A percentile compares a stretch with the other conserved stretches of the same genome.
Conservation (phyloP, 2,113 vertebrate genomes). For the Jacana jacana region DNA sequence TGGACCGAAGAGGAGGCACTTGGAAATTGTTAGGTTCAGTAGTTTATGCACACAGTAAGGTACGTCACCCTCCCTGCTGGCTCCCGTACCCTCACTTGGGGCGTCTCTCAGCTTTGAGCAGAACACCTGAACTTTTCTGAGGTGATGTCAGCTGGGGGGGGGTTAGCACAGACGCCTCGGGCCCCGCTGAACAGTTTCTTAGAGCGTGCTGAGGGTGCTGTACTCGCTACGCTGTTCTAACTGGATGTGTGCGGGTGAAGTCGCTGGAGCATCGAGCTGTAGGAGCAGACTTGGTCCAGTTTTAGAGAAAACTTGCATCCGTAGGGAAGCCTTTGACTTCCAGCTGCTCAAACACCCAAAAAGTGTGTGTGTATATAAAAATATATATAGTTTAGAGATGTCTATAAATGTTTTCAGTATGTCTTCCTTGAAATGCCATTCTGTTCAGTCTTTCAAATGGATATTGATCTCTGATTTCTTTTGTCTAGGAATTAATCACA, state of each 20-base stretch:
- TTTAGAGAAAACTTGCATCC: background rate
- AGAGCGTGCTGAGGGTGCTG: background rate
- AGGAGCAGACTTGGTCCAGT: background rate
- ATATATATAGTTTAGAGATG: too few relatives aligned
- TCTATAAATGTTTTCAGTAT: background rate
- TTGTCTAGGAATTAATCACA: constrained; percentile 91
- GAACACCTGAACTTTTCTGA: background rate
- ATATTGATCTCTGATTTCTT: constrained; percentile 49
- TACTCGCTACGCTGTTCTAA: background rate
- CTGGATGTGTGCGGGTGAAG: background rate
- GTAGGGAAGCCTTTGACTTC: background rate
- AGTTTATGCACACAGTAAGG: constrained; percentile 99
- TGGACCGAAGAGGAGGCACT: constrained; percentile 96
- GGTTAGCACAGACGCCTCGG: background rate
- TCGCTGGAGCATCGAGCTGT: background rate
- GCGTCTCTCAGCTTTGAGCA: background rate
- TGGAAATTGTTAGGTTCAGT: constrained; percentile 98
- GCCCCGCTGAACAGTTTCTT: background rate
- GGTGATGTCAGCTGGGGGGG: background rate
- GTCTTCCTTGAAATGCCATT: background rate
- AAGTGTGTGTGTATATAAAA: too few relatives aligned
- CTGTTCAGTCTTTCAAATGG: background rate
- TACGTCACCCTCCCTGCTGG: constrained; percentile 20
- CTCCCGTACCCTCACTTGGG: background rate
- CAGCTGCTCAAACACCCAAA: background rate